These are phyloP conservation scores for Alloplasta piceator DNA, from an alignment of 2,888 invertebrate genomes.

Conservation along the genomic window DNA sequence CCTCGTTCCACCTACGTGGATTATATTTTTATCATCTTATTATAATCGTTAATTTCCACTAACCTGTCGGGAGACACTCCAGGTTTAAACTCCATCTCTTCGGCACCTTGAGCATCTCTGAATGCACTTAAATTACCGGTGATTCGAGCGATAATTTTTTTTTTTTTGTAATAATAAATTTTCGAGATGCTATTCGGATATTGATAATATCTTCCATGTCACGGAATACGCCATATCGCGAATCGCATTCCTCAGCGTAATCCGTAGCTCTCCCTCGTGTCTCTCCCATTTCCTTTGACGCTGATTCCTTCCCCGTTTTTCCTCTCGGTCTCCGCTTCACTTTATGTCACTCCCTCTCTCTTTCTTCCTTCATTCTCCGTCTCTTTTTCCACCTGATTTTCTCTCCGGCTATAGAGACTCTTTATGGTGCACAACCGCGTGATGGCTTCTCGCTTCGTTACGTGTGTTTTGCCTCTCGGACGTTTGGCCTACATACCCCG, in stretches of 20 bases:
- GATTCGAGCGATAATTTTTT: neutral
- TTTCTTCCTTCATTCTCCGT: constrained; percentile 23
- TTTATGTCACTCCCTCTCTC: constrained; percentile 37
- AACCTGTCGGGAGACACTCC: constrained; percentile 16
- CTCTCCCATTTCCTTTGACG: constrained; percentile 39
- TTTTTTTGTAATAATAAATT: constrained; percentile 2
- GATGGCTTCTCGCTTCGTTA: constrained; percentile 62
- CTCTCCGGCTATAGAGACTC: constrained; percentile 37
- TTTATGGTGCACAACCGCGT: constrained; percentile 14
- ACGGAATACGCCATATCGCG: constrained; percentile 21
- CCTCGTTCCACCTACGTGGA: neutral
- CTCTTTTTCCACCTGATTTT: constrained; percentile 58
- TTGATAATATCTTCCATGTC: constrained; percentile 44
- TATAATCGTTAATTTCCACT: constrained; percentile 19
- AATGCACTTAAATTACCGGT: constrained; percentile 8
- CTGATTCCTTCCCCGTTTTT: constrained; percentile 29
- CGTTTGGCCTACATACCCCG: constrained; percentile 63
- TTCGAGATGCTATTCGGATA: constrained; percentile 26
- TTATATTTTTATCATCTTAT: neutral
- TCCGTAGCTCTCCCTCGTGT: constrained; percentile 40
- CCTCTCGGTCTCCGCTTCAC: neutral
- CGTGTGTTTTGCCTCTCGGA: constrained; percentile 57
- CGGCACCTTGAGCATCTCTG: neutral
- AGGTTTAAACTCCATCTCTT: constrained; percentile 8
- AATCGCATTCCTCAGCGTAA: constrained; percentile 51